These are phyloP conservation scores for Hedya salicella DNA, from an alignment of 2,888 invertebrate genomes.

Conservation along the genomic window DNA sequence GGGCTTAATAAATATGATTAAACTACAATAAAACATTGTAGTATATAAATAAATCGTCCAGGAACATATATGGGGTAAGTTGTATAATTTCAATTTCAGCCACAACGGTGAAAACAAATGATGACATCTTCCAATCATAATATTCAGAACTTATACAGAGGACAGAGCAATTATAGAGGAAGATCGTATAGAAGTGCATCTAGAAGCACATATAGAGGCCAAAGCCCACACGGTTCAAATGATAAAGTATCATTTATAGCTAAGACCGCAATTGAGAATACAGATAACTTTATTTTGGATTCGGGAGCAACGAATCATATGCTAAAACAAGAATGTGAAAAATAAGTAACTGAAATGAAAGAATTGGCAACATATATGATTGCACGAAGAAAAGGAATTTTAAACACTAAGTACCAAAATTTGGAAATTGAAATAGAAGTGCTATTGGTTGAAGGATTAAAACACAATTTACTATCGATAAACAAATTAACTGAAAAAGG, in stretches of 20 bases:
- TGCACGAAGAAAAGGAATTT: constrained; percentile 5
- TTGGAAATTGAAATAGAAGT: constrained; percentile 4
- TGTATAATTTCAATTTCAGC: no score
- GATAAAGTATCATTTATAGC: constrained; percentile 9
- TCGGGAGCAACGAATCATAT: constrained; percentile 10
- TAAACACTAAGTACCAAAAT: background rate
- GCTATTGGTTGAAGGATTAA: constrained; percentile 3
- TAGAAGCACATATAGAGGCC: no score
- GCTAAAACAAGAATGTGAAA: constrained; percentile 12
- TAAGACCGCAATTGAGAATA: constrained; percentile 9
- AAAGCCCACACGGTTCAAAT: background rate
- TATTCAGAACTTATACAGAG: background rate
- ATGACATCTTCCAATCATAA: no score
- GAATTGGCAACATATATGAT: constrained; percentile 8
- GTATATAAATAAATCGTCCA: no score
- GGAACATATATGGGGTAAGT: no score
- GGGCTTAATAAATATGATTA: no score
- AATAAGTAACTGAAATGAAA: constrained; percentile 1
- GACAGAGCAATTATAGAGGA: background rate
- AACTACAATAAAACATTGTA: no score
- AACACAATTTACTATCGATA: constrained; percentile 1
- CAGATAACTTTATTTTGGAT: constrained; percentile 8
- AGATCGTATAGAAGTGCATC: background rate
- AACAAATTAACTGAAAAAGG: constrained; percentile 13
- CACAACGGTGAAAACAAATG: no score